Evolutionary conservation across 1,140 invertebrate species (phyloP).

Genomic region (Eulimnadia texana): DNA sequence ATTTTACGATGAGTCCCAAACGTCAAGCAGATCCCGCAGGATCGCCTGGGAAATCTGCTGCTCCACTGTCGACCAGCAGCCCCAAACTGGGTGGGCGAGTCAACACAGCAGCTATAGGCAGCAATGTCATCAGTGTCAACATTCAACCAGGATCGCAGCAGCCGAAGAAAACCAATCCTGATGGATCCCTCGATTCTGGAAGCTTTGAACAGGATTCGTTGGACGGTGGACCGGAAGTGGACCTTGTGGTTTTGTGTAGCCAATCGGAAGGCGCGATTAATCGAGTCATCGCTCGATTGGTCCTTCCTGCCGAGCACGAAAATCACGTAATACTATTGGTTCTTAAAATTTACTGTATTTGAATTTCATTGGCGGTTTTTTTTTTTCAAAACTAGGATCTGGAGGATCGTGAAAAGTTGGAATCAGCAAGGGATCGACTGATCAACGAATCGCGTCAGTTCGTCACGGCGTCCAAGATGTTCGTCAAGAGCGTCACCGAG

Average conservation of each 20-base stretch:
- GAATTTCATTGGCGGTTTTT: no score
- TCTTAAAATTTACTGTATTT: no score
- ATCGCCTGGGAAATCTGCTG: neutral
- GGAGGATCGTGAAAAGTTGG: conserved; percentile 55
- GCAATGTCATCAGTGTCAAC: conserved; percentile 6
- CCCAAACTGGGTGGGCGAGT: conserved; percentile 1
- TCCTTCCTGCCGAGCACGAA: neutral
- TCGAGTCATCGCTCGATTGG: conserved; percentile 10
- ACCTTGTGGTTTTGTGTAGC: conserved; percentile 14
- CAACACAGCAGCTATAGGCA: conserved; percentile 4
- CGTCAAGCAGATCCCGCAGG: neutral
- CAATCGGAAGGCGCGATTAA: conserved; percentile 14
- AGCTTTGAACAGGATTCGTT: conserved; percentile 24
- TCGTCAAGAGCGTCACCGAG: conserved; percentile 63
- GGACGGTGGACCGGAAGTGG: conserved; percentile 23
- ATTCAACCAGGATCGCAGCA: neutral
- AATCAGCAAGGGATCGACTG: conserved; percentile 53
- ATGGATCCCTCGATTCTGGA: conserved; percentile 21
- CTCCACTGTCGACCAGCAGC: conserved; percentile 12
- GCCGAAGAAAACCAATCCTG: neutral
- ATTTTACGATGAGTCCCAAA: neutral
- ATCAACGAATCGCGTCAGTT: conserved; percentile 60
- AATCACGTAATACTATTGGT: conserved; percentile 1
- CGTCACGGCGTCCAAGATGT: conserved; percentile 63
- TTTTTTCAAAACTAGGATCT: no score